phyloP scores from a whole-genome alignment of 1,140 invertebrate species.

The Nomia melanderi region DNA sequence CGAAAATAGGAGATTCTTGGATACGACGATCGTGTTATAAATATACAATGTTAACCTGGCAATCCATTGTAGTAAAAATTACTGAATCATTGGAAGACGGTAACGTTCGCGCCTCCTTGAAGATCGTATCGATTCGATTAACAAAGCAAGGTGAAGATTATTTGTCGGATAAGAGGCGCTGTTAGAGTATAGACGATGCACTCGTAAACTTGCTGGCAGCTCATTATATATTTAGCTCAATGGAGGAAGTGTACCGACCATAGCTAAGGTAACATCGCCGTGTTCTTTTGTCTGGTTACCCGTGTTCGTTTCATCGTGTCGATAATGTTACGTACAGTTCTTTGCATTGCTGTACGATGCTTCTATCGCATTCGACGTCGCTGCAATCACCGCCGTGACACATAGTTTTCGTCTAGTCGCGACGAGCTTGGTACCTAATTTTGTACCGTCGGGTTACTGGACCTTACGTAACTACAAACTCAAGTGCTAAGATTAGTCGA shows the following conservation, averaged over 20 bases:
- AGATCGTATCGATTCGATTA: background rate
- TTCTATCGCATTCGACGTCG: background rate
- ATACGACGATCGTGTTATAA: too few species aligned
- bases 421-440: constrained; percentile 71
- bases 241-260: constrained; percentile 41
- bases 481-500: constrained; percentile 62
- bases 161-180: background rate
- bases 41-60: too few species aligned
- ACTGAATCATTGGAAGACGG: too few species aligned
- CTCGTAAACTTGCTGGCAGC: constrained; percentile 26
- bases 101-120: too few species aligned
- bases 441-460: constrained; percentile 74
- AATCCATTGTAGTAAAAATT: too few species aligned
- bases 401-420: constrained; percentile 52
- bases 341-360: constrained; percentile 1
- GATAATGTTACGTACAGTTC: constrained; percentile 14
- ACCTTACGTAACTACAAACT: constrained; percentile 73
- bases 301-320: background rate
- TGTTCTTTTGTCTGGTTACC: background rate
- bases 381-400: constrained; percentile 5
- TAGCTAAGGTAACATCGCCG: constrained; percentile 5
- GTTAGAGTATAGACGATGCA: constrained; percentile 30
- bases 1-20: too few species aligned
- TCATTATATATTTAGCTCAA: constrained; percentile 50
- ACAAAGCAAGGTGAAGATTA: background rate